phyloP scores from a whole-genome alignment of 2,797 vertebrate species.

The Lacerta viridis region DNA sequence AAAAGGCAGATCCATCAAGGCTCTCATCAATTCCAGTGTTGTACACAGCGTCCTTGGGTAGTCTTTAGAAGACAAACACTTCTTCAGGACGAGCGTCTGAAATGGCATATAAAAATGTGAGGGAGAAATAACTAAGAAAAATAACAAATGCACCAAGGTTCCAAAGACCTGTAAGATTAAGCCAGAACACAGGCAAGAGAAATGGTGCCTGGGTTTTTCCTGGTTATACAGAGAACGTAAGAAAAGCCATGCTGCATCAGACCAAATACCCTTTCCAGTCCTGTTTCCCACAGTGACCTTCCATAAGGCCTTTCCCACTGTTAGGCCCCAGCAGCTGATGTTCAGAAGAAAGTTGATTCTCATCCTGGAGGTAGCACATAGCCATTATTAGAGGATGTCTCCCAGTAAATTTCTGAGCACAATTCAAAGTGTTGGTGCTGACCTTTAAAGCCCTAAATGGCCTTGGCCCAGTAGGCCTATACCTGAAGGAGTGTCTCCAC shows the following conservation, averaged over 20 bases:
- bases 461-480: too few relatives aligned
- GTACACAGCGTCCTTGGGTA: conserved; percentile 28
- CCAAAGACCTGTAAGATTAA: neutral
- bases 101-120: conserved; percentile 47
- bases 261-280: neutral
- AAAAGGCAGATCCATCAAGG: conserved; percentile 43
- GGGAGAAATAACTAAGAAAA: conserved; percentile 9
- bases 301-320: too few relatives aligned
- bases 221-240: neutral
- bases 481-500: too few relatives aligned
- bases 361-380: too few relatives aligned
- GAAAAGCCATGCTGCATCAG: neutral
- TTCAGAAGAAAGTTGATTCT: too few relatives aligned
- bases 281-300: too few relatives aligned
- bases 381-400: too few relatives aligned
- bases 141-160: neutral
- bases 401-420: too few relatives aligned
- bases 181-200: neutral
- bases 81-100: conserved; percentile 26
- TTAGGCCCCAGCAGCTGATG: too few relatives aligned
- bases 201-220: neutral
- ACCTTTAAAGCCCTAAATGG: too few relatives aligned
- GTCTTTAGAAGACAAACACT: conserved; percentile 56
- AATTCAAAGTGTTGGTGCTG: too few relatives aligned
- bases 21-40: conserved; percentile 48